Conservation (phyloP, 2,797 vertebrate species). For the Hydrophis major region DNA sequence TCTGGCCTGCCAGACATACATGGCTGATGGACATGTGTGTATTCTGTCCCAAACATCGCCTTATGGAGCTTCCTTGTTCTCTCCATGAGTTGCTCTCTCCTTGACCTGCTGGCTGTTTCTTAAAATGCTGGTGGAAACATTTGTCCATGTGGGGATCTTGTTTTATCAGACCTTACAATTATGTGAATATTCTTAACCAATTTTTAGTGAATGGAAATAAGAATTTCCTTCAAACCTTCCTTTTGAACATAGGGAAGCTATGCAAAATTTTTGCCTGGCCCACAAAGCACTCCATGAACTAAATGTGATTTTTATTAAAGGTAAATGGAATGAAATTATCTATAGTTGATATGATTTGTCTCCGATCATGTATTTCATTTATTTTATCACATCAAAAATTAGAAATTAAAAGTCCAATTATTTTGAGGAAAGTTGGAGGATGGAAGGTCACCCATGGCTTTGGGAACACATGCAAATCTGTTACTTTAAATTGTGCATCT, state of each 20-base stretch:
- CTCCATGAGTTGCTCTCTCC: background rate
- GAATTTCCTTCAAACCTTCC: background rate
- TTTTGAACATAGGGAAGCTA: background rate
- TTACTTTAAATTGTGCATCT: background rate
- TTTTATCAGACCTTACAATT: background rate
- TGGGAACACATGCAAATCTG: background rate
- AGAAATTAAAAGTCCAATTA: background rate
- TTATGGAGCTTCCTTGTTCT: background rate
- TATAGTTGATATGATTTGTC: background rate
- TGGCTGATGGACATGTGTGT: background rate
- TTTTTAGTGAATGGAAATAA: background rate
- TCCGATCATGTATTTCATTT: background rate
- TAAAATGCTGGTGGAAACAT: background rate
- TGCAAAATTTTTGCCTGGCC: background rate
- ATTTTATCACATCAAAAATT: background rate
- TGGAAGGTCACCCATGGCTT: background rate
- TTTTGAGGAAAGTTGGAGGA: background rate
- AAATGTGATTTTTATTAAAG: background rate
- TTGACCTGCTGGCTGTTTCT: background rate
- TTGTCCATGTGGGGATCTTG: background rate
- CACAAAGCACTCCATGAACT: background rate
- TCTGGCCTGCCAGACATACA: background rate
- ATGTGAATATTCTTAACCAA: background rate
- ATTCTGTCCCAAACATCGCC: background rate
- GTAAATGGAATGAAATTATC: background rate